Base-by-base conservation (phyloP, 2,888 invertebrate genomes). In the Drosophila falleni region DNA sequence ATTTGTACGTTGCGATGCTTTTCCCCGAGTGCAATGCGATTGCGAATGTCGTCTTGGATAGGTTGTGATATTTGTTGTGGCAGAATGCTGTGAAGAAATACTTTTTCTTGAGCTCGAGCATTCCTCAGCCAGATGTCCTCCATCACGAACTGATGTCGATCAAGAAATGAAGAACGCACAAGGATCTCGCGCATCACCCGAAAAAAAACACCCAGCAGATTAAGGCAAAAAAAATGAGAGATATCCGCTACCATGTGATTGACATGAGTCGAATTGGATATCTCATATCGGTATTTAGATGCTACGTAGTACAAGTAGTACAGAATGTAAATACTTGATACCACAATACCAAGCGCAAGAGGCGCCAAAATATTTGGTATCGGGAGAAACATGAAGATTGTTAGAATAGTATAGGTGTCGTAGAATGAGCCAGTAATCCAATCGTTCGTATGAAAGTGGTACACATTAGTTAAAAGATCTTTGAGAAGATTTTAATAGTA, bases 11-110 rank as follows among this genome's bases (percentile, higher is more conserved):
- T 0, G 0, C 13, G 13, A 4, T 31, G 42, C 8, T 49, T 71
- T 6, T 63, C 69, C 1, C 56, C 19, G 0, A 19, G 3, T 3
- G 49, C 33, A 68, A 95, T 94, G 88, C 94, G 94, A 16, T 92
- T 92, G 53, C 94, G 93, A 9, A 95, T 94, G 62, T 95, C 94
- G 49, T 94, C 93, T 49, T 94, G 93, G 11, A 95, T 93, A 89
- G 93, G 93, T 2, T 93, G 93, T 4, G 97, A 96, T 58, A 98
- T 96, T 88, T 97, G 97, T 56, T 95, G 95, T 0, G 98, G 98
- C 29, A 98, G 94, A 76, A 98, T 97, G 84, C 97, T 97, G 64
- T 96, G 93, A 93, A 98, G 95, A 3, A 98, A 94, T 23, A 58
- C 0, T 46, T 77, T 79, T 39, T 83, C 82, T 56, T 72, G 64